Evolutionary conservation across 1,140 invertebrate species (phyloP).

Genomic region (Drosophila pseudoananassae): DNA sequence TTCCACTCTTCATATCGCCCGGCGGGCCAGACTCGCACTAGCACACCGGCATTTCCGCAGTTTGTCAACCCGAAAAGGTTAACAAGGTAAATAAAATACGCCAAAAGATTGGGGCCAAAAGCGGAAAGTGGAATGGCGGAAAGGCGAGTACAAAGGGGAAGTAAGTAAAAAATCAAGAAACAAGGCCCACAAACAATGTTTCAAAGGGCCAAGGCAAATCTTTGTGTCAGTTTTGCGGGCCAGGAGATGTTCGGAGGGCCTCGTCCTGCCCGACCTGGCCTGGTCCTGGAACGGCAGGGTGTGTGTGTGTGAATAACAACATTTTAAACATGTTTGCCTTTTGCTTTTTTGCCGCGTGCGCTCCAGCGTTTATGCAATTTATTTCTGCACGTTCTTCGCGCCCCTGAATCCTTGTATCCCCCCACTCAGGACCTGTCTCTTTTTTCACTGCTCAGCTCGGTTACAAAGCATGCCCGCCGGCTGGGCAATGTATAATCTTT

Average conservation of each 20-base stretch:
- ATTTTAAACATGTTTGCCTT: conserved; percentile 81
- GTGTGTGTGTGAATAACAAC: conserved; percentile 75
- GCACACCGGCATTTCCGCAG: conserved; percentile 40
- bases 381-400: conserved; percentile 60
- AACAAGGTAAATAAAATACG: conserved; percentile 77
- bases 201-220: conserved; percentile 43
- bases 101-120: conserved; percentile 35
- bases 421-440: conserved; percentile 1
- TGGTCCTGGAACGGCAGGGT: background rate
- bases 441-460: conserved; percentile 28
- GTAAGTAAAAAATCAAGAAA: conserved; percentile 41
- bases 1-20: conserved; percentile 61
- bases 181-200: conserved; percentile 65
- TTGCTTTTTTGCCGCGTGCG: conserved; percentile 49
- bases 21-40: background rate
- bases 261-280: background rate
- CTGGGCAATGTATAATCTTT: conserved; percentile 76
- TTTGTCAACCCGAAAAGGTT: conserved; percentile 77
- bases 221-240: conserved; percentile 17
- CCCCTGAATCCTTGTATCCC: conserved; percentile 7
- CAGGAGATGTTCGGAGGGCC: background rate
- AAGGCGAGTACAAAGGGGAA: conserved; percentile 34
- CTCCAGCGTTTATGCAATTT: conserved; percentile 74
- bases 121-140: conserved; percentile 9
- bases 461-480: conserved; percentile 75